Evolutionary conservation across 2,888 invertebrate genomes (phyloP).

Genomic region (Eupithecia pulchellata): DNA sequence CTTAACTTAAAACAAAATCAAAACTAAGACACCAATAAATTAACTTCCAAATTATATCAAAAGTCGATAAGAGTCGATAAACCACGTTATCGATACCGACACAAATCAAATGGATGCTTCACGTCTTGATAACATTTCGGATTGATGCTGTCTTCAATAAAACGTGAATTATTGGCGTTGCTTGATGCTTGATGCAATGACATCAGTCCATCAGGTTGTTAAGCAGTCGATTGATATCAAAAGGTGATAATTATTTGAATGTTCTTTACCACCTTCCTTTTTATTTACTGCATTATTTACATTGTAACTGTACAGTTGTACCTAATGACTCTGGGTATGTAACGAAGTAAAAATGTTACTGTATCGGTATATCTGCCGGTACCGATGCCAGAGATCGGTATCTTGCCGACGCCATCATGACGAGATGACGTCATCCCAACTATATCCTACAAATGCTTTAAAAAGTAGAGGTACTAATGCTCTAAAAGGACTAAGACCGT

Average conservation of each 20-base stretch:
- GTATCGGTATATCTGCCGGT: background rate
- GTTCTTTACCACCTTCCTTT: background rate
- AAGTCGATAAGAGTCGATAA: constrained; percentile 34
- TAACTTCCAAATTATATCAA: constrained; percentile 23
- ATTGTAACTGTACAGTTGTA: background rate
- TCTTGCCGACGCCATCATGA: too few species aligned
- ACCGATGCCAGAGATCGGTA: too few species aligned
- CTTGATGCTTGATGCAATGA: constrained; percentile 27
- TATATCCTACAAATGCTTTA: too few species aligned
- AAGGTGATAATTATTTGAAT: constrained; percentile 18
- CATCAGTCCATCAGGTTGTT: constrained; percentile 18
- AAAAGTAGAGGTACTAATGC: too few species aligned
- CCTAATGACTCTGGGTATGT: too few species aligned
- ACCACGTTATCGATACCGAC: constrained; percentile 26
- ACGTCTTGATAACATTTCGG: constrained; percentile 26
- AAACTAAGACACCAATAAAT: constrained; percentile 16
- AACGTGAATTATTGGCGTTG: constrained; percentile 26
- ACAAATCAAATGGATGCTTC: constrained; percentile 33
- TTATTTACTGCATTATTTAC: background rate
- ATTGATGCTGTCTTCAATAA: constrained; percentile 28
- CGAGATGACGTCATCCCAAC: too few species aligned
- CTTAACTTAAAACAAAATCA: background rate
- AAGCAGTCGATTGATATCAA: constrained; percentile 26
- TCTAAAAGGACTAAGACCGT: too few species aligned
- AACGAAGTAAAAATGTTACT: background rate